Base-by-base conservation (phyloP, 1,140 invertebrate species). In the Parasteatoda tepidariorum region DNA sequence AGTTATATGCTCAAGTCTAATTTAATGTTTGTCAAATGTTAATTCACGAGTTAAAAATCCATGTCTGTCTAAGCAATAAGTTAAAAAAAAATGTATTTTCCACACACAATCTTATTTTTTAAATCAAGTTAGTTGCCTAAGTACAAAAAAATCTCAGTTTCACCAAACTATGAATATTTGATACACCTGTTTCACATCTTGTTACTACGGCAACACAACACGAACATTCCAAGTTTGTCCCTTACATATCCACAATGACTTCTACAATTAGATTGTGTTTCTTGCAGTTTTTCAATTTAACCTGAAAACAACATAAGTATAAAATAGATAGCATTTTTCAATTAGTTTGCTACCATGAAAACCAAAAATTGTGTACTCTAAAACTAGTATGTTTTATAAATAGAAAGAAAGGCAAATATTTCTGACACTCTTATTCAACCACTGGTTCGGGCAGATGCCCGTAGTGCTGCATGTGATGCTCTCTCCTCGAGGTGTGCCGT, bases 401-500 rank as follows among this genome's bases (percentile, higher is more conserved):
- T 28, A 55, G 13, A 59, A 30, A 59, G 6, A 31, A 24, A 22
- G 13, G 34, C 30, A 74, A 57, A 57, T 28, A 61, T 11, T 55
- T 33, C 33, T 30, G 15, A 57, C 11, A n/a, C 31, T 24, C 22
- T 30, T 18, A 28, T 76, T 64, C 34, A 64, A 57, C 75, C 75
- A 79, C 75, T 79, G 75, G 75, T 67, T 62, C 33, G 48, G 28
- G 28, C 64, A 57, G 15, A 31, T 24, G 48, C 75, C 62, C 57
- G 62, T 26, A 67, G 64, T 67, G 75, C n/a, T 67, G 64, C 41
- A 66, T 67, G 75, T 68, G 64, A 79, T 54, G 41, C 48, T 67
- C 18, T 66, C 75, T 67, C 62, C 67, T 79, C 67, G 48, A 79
- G 62, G 67, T 55, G 75, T 79, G 75, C 75, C 64, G 75, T 79